These are phyloP conservation scores for Microtus obscurus DNA, from an alignment of 2,797 vertebrate genomes.

Conservation along the genomic window DNA sequence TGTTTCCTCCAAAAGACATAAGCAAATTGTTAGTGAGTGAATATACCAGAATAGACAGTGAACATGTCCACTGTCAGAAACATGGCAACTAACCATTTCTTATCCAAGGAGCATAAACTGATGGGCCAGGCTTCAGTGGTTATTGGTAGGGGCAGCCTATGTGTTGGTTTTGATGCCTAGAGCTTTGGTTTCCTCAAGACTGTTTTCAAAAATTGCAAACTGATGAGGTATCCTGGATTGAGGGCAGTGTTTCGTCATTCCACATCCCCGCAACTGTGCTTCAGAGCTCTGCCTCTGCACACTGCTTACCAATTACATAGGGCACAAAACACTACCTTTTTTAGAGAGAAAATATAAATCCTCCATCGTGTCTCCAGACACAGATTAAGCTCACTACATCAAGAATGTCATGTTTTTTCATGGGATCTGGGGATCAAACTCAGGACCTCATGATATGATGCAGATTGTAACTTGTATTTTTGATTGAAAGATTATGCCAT, in stretches of 20 bases:
- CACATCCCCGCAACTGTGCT: constrained; percentile 77
- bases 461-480: constrained; percentile 84
- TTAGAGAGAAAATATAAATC: constrained; percentile 85
- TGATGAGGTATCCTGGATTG: constrained; percentile 71
- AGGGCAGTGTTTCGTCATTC: constrained; percentile 80
- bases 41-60: constrained; percentile 83
- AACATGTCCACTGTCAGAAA: constrained; percentile 86
- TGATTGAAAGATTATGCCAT: constrained; percentile 97
- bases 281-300: constrained; percentile 86
- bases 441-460: constrained; percentile 48
- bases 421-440: neutral
- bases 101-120: constrained; percentile 88
- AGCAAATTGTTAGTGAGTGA: constrained; percentile 77
- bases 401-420: constrained; percentile 75
- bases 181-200: constrained; percentile 75
- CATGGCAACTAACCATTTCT: constrained; percentile 85
- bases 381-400: constrained; percentile 87
- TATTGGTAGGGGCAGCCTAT: constrained; percentile 82
- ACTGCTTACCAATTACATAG: constrained; percentile 87
- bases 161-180: constrained; percentile 82
- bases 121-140: constrained; percentile 84
- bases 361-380: constrained; percentile 84
- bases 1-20: constrained; percentile 72
- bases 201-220: constrained; percentile 66
- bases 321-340: constrained; percentile 85